Conservation (phyloP, 2,888 invertebrate genomes). For the Sabatieria punctata region DNA sequence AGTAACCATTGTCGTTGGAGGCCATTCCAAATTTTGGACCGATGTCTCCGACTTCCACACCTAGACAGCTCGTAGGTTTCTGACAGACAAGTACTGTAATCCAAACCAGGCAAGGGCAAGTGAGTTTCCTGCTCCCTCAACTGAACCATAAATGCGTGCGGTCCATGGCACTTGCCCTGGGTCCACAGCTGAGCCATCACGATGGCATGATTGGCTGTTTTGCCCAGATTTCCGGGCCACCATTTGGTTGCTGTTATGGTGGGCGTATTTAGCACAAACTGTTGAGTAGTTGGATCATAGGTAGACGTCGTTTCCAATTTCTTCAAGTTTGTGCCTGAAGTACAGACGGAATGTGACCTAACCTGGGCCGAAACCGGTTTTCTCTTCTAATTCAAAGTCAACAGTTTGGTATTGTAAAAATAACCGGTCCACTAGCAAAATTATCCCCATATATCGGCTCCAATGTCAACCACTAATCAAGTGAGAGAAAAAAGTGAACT, state of each 20-base stretch:
- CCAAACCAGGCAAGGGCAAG: constrained; percentile 53
- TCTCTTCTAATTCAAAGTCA: too few species aligned
- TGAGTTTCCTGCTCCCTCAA: constrained; percentile 72
- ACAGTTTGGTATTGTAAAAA: too few species aligned
- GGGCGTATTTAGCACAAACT: constrained; percentile 73
- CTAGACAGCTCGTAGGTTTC: too few species aligned
- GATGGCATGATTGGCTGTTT: constrained; percentile 75
- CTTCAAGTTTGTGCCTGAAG: constrained; percentile 67
- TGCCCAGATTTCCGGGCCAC: constrained; percentile 97
- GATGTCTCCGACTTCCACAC: constrained; percentile 78
- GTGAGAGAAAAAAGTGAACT: too few species aligned
- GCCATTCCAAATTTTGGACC: constrained; percentile 86
- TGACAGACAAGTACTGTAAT: too few species aligned
- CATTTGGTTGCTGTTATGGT: constrained; percentile 76
- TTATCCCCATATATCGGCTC: too few species aligned
- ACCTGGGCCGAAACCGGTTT: too few species aligned
- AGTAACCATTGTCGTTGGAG: constrained; percentile 74
- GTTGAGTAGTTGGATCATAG: constrained; percentile 59
- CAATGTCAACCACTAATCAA: too few species aligned
- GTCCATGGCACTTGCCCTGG: too few species aligned
- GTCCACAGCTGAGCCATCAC: constrained; percentile 78
- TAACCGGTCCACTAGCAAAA: too few species aligned
- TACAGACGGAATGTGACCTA: too few species aligned
- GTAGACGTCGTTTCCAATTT: constrained; percentile 83
- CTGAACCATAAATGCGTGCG: constrained; percentile 84